Percentiles rank a stretch among this genome's conserved stretches.
phyloP scores from a whole-genome alignment of 1,140 invertebrate species.

The Bombus fervidus region DNA sequence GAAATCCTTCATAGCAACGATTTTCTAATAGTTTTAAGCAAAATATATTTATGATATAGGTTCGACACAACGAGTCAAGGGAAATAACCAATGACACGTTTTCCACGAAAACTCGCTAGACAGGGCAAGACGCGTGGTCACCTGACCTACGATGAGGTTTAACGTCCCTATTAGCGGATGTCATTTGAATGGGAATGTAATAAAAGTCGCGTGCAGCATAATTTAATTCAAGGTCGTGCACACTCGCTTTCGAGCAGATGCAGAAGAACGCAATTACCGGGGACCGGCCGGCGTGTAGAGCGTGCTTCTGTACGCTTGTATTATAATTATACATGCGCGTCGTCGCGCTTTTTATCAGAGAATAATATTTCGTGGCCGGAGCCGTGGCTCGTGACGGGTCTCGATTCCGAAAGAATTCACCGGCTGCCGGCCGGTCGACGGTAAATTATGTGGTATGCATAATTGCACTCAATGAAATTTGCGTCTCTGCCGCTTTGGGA shows the following conservation, averaged over 20 bases:
- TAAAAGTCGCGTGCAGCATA: constrained; percentile 65
- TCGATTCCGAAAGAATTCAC: constrained; percentile 24
- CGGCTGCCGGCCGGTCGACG: background rate
- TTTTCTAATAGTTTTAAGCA: no score
- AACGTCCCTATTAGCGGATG: constrained; percentile 62
- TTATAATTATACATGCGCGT: constrained; percentile 18
- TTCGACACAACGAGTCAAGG: background rate
- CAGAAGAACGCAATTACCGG: constrained; percentile 45
- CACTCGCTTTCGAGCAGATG: constrained; percentile 39
- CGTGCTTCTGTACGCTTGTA: background rate
- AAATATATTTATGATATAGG: no score
- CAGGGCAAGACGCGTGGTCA: constrained; percentile 21
- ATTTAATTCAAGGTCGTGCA: constrained; percentile 67
- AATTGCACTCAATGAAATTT: constrained; percentile 41
- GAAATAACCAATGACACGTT: background rate
- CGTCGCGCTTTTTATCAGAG: constrained; percentile 15
- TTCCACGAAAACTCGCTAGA: constrained; percentile 8
- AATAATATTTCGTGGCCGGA: constrained; percentile 23
- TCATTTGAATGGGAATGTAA: constrained; percentile 68
- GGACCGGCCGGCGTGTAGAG: background rate
- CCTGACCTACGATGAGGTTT: constrained; percentile 56
- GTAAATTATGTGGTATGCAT: constrained; percentile 25
- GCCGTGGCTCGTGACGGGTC: background rate
- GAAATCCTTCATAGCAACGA: no score
- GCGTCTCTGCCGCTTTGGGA: background rate